Base-by-base conservation (phyloP, 2,888 invertebrate genomes). In the Lithophane socia region DNA sequence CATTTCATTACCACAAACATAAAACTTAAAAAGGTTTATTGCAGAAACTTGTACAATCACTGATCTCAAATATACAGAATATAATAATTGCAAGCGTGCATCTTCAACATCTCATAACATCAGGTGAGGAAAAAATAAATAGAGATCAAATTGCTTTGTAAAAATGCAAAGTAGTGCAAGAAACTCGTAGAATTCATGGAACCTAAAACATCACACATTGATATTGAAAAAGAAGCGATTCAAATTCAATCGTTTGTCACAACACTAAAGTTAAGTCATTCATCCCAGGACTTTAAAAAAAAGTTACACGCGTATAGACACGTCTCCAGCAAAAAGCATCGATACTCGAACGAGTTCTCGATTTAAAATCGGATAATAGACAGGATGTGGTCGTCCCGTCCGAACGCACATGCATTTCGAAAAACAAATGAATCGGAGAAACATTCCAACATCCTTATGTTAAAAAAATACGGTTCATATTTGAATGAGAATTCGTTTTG, bases 331-430 rank as follows among this genome's bases (percentile, higher is more conserved):
- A 87, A 92, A 92, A 92, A 91, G 83, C 68, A 83, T 89, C 87
- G 87, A 90, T 90, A 86, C 86, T 85, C 78, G 80, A 90, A 90
- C 89, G 86, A 89, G 86, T 88, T 89, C 88, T 92, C 90, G 90
- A 92, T 92, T 91, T 89, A 88, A 89, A 91, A 92, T 92, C 90
- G 90, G 87, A 93, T 93, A 93, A 93, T 90, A 83, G 92, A 85
- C 93, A 93, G 93, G 93, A 93, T 93, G 93, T 92, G 93, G 93
- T 92, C 92, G 93, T 93, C 90, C 88, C 93, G 91, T 88, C 86
- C 90, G 90, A 92, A 91, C 89, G 93, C 92, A 90, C 92, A 91
- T 91, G 90, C 90, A 87, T 87, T 86, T 87, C 68, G 7, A 69
- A 73, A 80, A 76, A 73, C 83, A 79, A 81, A 79, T 63, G 42